Percentiles rank a stretch among this genome's conserved stretches.
Conservation (phyloP, 2,113 vertebrate genomes). For the Python bivittatus region DNA sequence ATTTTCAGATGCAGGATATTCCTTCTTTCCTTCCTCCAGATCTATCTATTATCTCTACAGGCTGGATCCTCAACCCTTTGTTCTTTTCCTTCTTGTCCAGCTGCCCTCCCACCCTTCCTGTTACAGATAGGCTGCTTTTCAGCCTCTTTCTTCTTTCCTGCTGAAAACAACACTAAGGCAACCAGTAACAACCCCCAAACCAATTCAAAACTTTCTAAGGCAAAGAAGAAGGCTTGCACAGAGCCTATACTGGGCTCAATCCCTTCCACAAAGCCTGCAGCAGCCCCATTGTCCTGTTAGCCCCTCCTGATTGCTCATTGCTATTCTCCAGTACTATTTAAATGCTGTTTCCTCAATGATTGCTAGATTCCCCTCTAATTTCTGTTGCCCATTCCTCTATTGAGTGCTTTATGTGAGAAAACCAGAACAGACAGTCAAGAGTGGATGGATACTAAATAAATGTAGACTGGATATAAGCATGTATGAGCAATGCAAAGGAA, state of each 20-base stretch:
- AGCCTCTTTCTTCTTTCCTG: neutral
- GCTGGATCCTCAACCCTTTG: neutral
- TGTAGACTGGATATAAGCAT: neutral
- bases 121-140: neutral
- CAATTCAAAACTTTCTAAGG: neutral
- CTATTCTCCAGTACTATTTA: neutral
- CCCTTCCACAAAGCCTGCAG: neutral
- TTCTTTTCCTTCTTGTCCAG: neutral
- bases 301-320: neutral
- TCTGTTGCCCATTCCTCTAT: too few relatives aligned
- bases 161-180: neutral
- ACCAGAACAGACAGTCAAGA: neutral
- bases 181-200: neutral
- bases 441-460: neutral
- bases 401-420: neutral
- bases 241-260: neutral
- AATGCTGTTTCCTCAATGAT: neutral
- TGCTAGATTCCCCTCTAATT: neutral
- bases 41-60: neutral
- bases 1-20: neutral
- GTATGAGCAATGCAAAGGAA: neutral
- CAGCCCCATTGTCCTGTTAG: neutral
- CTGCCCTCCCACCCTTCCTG: neutral
- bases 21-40: neutral
- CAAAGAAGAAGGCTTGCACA: neutral